Percentiles rank a stretch among this genome's conserved stretches.
Conservation (phyloP, 2,113 vertebrate species). For the Emydura subglobosa region DNA sequence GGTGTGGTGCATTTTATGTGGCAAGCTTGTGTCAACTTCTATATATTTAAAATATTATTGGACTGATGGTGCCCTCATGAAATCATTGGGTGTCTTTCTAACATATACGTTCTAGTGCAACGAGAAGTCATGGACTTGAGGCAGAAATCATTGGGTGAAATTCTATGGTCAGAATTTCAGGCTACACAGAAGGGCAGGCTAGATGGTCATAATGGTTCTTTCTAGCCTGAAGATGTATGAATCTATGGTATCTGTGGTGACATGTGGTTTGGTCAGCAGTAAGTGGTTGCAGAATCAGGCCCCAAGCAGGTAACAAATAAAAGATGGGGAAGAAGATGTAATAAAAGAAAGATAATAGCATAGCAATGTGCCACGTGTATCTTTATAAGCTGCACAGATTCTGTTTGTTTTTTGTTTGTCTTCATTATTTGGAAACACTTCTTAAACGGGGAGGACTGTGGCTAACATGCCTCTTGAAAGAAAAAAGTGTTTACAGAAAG, state of each 20-base stretch:
- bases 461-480: conserved; percentile 38
- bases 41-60: conserved; percentile 34
- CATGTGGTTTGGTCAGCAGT: not conserved
- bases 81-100: conserved; percentile 17
- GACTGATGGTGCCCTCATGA: conserved; percentile 54
- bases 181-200: not conserved
- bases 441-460: conserved; percentile 23
- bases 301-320: accelerated
- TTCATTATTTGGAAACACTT: not conserved
- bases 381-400: not conserved
- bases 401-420: not conserved
- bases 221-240: not conserved
- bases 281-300: accelerated
- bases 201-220: not conserved
- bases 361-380: accelerated
- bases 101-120: not conserved
- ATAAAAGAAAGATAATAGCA: not conserved
- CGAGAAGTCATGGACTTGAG: not conserved
- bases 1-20: conserved; percentile 33
- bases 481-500: conserved; percentile 48
- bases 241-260: not conserved
- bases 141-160: accelerated
- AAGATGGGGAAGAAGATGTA: not conserved
- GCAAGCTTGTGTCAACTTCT: conserved; percentile 65
- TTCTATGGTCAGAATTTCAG: not conserved